A percentile compares a stretch with the other conserved stretches of the same genome.
Evolutionary conservation across 2,113 vertebrate genomes (phyloP).

Genomic region (Lepisosteus oculatus): DNA sequence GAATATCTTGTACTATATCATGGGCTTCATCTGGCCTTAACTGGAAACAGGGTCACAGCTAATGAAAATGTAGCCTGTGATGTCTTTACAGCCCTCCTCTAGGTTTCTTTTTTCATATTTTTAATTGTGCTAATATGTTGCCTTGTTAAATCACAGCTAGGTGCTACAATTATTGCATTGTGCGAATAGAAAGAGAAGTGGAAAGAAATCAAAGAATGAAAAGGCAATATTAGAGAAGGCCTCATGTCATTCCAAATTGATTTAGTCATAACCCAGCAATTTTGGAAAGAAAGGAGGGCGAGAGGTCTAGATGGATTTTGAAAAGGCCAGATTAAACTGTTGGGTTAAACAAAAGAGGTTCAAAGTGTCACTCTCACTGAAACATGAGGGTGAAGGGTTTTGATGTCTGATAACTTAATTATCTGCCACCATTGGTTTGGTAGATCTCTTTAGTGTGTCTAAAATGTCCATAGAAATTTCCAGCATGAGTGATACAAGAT

Average conservation of each 20-base stretch:
- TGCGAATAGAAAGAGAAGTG: neutral
- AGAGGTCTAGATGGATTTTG: constrained; percentile 30
- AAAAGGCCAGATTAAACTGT: constrained; percentile 33
- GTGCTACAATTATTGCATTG: neutral
- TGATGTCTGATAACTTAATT: constrained; percentile 17
- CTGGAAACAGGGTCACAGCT: no score
- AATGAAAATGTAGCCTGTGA: no score
- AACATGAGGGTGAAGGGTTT: neutral
- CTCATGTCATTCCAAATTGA: neutral
- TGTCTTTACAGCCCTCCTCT: no score
- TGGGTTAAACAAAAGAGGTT: constrained; percentile 10
- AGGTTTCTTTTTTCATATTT: no score
- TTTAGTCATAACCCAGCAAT: constrained; percentile 9
- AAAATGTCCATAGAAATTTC: constrained; percentile 4
- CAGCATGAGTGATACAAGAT: neutral
- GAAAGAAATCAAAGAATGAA: neutral
- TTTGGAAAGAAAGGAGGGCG: constrained; percentile 15
- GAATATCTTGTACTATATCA: no score
- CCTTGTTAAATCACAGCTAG: no score
- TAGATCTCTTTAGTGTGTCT: neutral
- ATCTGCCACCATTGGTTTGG: constrained; percentile 3
- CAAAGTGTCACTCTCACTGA: neutral
- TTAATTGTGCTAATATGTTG: no score
- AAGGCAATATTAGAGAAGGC: neutral
- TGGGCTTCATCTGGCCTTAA: no score